Conservation (phyloP, 2,888 invertebrate species). For the Amphimallon solstitiale region DNA sequence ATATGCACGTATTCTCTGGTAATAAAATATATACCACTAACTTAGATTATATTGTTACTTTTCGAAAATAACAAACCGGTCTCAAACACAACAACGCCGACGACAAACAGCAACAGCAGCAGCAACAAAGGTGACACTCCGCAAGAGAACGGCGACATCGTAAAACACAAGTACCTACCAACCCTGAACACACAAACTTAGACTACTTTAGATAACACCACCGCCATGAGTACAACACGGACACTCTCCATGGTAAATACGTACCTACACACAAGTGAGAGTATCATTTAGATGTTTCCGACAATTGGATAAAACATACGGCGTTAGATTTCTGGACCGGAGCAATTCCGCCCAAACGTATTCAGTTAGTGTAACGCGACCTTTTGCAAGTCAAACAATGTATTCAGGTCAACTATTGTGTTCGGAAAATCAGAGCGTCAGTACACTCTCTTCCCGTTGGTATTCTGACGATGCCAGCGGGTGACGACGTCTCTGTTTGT, state of each 20-base stretch:
- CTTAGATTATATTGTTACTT: constrained; percentile 1
- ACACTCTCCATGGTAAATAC: background rate
- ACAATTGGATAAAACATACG: constrained; percentile 35
- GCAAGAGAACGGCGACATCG: constrained; percentile 17
- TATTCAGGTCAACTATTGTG: constrained; percentile 39
- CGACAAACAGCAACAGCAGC: background rate
- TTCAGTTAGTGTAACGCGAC: constrained; percentile 33
- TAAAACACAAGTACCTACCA: constrained; percentile 21
- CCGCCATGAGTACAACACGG: background rate
- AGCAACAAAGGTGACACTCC: constrained; percentile 17
- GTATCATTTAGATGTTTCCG: constrained; percentile 35
- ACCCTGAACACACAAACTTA: constrained; percentile 5
- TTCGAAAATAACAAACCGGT: background rate
- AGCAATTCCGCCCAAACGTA: constrained; percentile 25
- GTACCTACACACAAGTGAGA: constrained; percentile 27
- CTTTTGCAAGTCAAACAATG: constrained; percentile 35
- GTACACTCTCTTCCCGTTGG: constrained; percentile 20
- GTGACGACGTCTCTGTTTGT: background rate
- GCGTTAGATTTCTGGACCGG: constrained; percentile 13
- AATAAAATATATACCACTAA: constrained; percentile 14
- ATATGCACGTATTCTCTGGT: background rate
- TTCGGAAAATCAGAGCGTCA: constrained; percentile 32
- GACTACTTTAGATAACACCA: constrained; percentile 29
- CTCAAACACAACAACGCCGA: background rate
- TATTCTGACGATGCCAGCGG: background rate